Evolutionary conservation across 2,888 invertebrate species (phyloP).

Genomic region (Platycheirus rosarum): DNA sequence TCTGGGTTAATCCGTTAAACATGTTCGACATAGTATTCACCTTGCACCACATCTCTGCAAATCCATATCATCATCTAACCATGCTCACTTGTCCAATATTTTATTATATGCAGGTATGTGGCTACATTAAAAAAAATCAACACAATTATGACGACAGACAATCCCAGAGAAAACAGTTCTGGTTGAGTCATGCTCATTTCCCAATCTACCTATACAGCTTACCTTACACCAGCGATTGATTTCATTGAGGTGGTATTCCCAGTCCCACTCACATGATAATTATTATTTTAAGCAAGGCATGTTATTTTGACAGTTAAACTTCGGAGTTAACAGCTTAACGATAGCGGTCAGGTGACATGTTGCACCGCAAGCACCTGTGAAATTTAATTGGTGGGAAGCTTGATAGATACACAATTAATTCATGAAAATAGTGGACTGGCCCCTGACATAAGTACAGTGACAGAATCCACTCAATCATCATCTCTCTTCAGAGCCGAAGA

Average conservation of each 20-base stretch:
- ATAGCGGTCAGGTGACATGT: no score
- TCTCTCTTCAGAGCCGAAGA: no score
- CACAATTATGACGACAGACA: slow-evolving; percentile 45
- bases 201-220: background rate
- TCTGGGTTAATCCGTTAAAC: slow-evolving; percentile 9
- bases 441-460: no score
- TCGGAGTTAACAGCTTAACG: no score
- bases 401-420: no score
- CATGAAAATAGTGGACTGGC: no score
- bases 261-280: slow-evolving; percentile 42
- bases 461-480: no score
- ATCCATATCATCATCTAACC: slow-evolving; percentile 41
- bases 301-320: no score
- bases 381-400: no score
- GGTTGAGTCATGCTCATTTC: slow-evolving; percentile 27
- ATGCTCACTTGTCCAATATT: slow-evolving; percentile 14
- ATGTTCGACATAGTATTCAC: slow-evolving; percentile 17
- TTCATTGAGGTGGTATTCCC: slow-evolving; percentile 39
- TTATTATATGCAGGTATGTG: slow-evolving; percentile 8
- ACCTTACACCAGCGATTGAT: background rate
- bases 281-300: background rate
- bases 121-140: slow-evolving; percentile 17
- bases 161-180: slow-evolving; percentile 41
- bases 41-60: no score
- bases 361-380: no score